Evolutionary conservation across 2,797 vertebrate genomes (phyloP), one percentile per base, ranked within the genome.

Genomic region (Clarias fuscus): DNA sequence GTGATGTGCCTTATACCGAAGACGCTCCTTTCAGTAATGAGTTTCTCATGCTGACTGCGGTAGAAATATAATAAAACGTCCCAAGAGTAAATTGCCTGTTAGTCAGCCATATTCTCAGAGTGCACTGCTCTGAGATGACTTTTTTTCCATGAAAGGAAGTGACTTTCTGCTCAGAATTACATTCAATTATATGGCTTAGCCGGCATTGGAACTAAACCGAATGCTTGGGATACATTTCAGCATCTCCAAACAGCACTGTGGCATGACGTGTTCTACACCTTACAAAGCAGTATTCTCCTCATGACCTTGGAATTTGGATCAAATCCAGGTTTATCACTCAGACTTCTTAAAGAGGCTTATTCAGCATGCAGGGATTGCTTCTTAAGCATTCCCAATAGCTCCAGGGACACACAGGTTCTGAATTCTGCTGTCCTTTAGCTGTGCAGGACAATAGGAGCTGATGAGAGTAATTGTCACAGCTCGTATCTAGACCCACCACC

Each of bases 311-410:
- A 33, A 33, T 81, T 82, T 88, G 85, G 88, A 86, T 13, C 17
- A 7, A 77, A 64, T 71, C 86, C 78, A 84, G 72, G 70, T 67
- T 83, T 61, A 53, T 80, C 59, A 30, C 80, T 61, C 18, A 85
- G 27, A 65, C 48, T 20, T 43, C 86, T 85, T 82, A 86, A 89
- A 86, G 86, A 33, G 87, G 84, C 82, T 86, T 89, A 86, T 88
- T 89, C 85, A 90, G 86, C 75, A 77, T 78, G n/a, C 56, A 22
- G 37, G 61, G 40, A 56, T 7, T 83, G 86, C 78, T 83, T 6
- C 62, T 83, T 85, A 85, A 88, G 87, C 30, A 90, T 88, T 67
- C 64, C 82, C 1, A 8, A 7, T 61, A 61, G 58, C 76, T 61
- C 76, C 30, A 84, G 30, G 17, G 64, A 71, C 48, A 72, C 24